These are phyloP conservation scores for Pantherophis alleghaniensis DNA, from an alignment of 2,797 vertebrate genomes.

Conservation along the genomic window DNA sequence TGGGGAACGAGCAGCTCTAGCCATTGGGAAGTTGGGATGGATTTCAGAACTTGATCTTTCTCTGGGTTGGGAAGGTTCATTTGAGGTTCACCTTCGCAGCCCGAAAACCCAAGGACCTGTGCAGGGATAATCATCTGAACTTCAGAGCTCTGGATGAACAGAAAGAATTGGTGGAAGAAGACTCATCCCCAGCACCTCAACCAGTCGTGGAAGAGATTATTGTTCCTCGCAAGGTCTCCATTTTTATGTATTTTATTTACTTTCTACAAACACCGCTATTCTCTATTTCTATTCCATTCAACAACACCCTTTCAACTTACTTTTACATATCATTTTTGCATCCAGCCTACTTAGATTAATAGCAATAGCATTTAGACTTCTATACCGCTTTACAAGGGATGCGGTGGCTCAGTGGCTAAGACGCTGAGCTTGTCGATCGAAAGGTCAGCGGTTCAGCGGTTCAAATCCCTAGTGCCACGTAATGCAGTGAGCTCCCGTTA, in stretches of 20 bases:
- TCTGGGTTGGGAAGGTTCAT: not conserved
- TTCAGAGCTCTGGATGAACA: no score
- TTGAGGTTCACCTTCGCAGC: not conserved
- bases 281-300: not conserved
- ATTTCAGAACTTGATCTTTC: not conserved
- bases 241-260: not conserved
- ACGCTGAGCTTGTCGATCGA: no score
- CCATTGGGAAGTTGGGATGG: not conserved
- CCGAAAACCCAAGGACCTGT: not conserved
- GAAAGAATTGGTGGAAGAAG: no score
- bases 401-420: no score
- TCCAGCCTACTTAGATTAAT: no score
- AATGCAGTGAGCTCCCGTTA: no score
- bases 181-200: not conserved
- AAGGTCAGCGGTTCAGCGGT: no score
- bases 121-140: rapidly evolving
- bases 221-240: not conserved
- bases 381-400: no score
- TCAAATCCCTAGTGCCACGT: no score
- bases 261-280: not conserved
- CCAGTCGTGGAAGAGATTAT: not conserved
- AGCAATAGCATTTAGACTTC: no score
- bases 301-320: not conserved
- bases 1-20: not conserved
- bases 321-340: not conserved